These are phyloP conservation scores for Ficedula albicollis DNA, from an alignment of 2,797 vertebrate species.

Conservation along the genomic window DNA sequence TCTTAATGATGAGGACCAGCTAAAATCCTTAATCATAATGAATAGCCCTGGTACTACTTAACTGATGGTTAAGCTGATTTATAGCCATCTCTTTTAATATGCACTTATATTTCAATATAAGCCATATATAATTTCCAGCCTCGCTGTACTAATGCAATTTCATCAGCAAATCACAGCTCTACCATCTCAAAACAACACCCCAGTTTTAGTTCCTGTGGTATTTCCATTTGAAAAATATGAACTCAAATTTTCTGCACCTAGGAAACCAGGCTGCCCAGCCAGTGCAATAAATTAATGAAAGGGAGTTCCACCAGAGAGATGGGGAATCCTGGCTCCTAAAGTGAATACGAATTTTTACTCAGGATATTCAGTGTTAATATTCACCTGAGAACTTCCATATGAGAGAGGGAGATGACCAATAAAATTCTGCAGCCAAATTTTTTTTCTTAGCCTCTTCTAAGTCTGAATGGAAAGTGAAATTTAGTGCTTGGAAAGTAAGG, in stretches of 20 bases:
- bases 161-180: not conserved
- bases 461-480: not conserved
- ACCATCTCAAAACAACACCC: not conserved
- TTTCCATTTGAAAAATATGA: not conserved
- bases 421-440: not conserved
- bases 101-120: not conserved
- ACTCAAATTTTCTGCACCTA: not conserved
- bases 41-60: not conserved
- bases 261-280: not conserved
- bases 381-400: not conserved
- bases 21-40: not conserved
- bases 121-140: not conserved
- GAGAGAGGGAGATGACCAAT: not conserved
- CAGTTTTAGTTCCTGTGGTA: not conserved
- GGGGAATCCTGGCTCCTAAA: not conserved
- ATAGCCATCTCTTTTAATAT: not conserved
- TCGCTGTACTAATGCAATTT: not conserved
- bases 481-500: not conserved
- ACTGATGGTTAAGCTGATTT: not conserved
- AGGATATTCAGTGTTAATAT: not conserved
- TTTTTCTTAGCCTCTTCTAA: not conserved
- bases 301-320: not conserved
- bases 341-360: not conserved
- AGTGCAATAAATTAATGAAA: not conserved
- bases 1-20: not conserved